Evolutionary conservation across 2,113 vertebrate genomes (phyloP).

Genomic region (Geococcyx californianus): DNA sequence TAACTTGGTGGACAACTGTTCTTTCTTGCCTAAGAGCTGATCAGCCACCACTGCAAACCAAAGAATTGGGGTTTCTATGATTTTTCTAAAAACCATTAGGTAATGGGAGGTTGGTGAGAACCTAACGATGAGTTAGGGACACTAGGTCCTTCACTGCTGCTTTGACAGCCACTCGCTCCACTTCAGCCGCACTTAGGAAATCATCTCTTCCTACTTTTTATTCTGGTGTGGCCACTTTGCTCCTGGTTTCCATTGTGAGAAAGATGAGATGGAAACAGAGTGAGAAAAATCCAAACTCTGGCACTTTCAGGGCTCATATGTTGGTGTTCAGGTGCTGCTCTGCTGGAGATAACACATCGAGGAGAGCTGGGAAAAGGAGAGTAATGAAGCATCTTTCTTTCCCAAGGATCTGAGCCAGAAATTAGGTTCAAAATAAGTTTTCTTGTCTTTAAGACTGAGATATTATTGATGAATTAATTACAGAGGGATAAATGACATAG

Average conservation of each 20-base stretch:
- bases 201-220: not conserved
- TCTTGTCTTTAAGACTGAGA: not conserved
- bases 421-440: not conserved
- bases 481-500: not conserved
- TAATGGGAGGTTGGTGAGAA: not conserved
- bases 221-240: not conserved
- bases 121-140: too few species aligned
- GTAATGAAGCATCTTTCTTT: not conserved
- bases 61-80: not conserved
- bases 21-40: not conserved
- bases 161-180: not conserved
- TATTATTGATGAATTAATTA: slow-evolving; percentile 32
- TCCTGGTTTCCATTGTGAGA: not conserved
- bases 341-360: not conserved
- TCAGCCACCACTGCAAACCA: not conserved
- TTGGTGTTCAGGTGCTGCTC: not conserved
- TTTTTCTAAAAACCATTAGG: not conserved
- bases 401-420: not conserved
- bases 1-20: not conserved
- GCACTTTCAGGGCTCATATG: rapidly evolving
- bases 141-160: not conserved
- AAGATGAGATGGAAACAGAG: not conserved
- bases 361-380: not conserved
- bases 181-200: not conserved
- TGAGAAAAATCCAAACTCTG: not conserved